Evolutionary conservation across 2,797 vertebrate species (phyloP).

Genomic region (Lates japonicus): DNA sequence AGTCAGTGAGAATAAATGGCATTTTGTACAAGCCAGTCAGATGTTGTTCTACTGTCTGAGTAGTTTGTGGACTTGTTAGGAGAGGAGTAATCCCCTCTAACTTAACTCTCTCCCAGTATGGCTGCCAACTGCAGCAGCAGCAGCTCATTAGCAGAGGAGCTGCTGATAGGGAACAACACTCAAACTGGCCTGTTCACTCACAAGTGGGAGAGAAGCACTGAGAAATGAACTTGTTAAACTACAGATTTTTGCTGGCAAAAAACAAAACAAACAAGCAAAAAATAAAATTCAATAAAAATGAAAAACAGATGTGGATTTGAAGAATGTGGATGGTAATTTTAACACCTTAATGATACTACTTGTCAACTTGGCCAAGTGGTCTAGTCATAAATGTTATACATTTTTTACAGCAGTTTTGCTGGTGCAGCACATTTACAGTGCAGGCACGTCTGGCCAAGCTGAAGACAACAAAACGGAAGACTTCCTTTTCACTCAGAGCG

Average conservation of each 20-base stretch:
- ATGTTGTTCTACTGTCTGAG: neutral
- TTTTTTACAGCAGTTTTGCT: neutral
- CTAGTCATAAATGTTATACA: too few relatives aligned
- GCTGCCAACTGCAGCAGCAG: constrained; percentile 25
- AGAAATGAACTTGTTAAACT: neutral
- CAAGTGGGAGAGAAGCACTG: neutral
- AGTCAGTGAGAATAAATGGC: neutral
- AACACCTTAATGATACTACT: neutral
- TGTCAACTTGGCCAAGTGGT: neutral
- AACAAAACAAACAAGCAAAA: neutral
- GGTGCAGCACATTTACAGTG: constrained; percentile 7
- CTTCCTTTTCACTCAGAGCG: neutral
- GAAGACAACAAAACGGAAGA: neutral
- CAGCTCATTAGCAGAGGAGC: constrained; percentile 26
- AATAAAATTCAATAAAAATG: neutral
- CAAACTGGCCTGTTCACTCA: constrained; percentile 1
- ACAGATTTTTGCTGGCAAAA: neutral
- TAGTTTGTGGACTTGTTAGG: constrained; percentile 2
- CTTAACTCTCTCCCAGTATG: neutral
- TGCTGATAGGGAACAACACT: constrained; percentile 5
- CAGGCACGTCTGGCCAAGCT: neutral
- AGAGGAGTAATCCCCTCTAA: neutral
- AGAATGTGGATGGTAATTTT: neutral
- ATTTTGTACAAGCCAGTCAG: neutral
- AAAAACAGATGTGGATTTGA: too few relatives aligned